phyloP scores from a whole-genome alignment of 1,140 invertebrate genomes.

The Solenopsis fugax region DNA sequence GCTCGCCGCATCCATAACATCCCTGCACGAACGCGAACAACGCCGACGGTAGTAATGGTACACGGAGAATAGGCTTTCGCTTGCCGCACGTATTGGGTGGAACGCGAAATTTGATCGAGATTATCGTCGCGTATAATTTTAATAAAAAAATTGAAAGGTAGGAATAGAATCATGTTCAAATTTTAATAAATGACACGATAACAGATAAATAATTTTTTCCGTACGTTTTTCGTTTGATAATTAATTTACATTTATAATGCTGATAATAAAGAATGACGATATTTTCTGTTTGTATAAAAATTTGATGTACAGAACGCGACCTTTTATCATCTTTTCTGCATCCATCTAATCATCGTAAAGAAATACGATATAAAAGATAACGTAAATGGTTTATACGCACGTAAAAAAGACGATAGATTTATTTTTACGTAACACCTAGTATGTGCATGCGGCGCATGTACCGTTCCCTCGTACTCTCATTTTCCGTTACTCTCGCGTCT shows the following conservation, averaged over 20 bases:
- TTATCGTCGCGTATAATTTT: not conserved
- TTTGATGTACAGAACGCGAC: not conserved
- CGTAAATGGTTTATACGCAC: conserved; percentile 9
- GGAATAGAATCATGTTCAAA: not conserved
- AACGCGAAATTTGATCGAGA: conserved; percentile 13
- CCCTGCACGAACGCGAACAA: conserved; percentile 68
- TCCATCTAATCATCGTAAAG: not conserved
- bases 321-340: no score
- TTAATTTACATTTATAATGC: not conserved
- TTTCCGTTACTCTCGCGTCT: conserved; percentile 67
- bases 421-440: conserved; percentile 42
- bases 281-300: not conserved
- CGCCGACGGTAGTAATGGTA: conserved; percentile 56
- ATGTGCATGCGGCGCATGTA: not conserved
- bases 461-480: conserved; percentile 52
- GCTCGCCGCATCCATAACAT: conserved; percentile 81
- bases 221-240: not conserved
- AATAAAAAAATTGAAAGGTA: not conserved
- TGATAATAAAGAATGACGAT: not conserved
- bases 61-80: conserved; percentile 60
- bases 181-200: not conserved
- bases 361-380: not conserved
- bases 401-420: conserved; percentile 12
- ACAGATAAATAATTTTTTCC: not conserved
- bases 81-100: not conserved